Percentiles rank a stretch among this genome's conserved stretches.
Evolutionary conservation across 2,797 vertebrate species (phyloP).

Genomic region (Chromobotia macracanthus): DNA sequence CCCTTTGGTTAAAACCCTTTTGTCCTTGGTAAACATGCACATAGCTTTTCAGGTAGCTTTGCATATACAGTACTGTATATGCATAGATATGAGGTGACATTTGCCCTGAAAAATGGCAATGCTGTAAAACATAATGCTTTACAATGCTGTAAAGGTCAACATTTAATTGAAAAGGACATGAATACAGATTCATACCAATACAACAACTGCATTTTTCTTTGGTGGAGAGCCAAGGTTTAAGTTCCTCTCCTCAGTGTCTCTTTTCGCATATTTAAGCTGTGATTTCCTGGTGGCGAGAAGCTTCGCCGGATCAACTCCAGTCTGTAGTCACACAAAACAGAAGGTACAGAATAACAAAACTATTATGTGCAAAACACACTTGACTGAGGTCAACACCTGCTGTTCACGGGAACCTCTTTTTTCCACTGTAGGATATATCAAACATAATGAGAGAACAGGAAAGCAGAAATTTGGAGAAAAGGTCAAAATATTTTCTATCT

Average conservation of each 20-base stretch:
- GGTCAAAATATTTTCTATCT: neutral
- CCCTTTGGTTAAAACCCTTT: too few relatives aligned
- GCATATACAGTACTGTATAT: too few relatives aligned
- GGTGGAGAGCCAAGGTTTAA: conserved; percentile 38
- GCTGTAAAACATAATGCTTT: too few relatives aligned
- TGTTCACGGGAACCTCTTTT: neutral
- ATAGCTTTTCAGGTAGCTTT: too few relatives aligned
- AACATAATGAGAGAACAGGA: neutral
- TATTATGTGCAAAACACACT: neutral
- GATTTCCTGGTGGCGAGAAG: conserved; percentile 78
- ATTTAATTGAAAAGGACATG: neutral
- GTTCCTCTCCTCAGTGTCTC: conserved; percentile 62
- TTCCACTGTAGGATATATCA: neutral
- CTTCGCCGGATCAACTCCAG: conserved; percentile 82
- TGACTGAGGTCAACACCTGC: neutral
- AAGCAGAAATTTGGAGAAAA: neutral
- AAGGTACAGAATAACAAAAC: conserved; percentile 1
- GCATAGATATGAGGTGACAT: neutral
- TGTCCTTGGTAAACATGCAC: too few relatives aligned
- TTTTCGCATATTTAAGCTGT: conserved; percentile 72
- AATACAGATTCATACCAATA: conserved; percentile 69
- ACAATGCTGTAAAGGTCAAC: neutral
- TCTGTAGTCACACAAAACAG: conserved; percentile 72
- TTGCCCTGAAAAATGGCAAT: neutral
- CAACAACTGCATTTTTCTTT: conserved; percentile 71